Percentiles rank a stretch among this genome's conserved stretches.
phyloP scores from a whole-genome alignment of 2,797 vertebrate species.

The Menidia menidia region DNA sequence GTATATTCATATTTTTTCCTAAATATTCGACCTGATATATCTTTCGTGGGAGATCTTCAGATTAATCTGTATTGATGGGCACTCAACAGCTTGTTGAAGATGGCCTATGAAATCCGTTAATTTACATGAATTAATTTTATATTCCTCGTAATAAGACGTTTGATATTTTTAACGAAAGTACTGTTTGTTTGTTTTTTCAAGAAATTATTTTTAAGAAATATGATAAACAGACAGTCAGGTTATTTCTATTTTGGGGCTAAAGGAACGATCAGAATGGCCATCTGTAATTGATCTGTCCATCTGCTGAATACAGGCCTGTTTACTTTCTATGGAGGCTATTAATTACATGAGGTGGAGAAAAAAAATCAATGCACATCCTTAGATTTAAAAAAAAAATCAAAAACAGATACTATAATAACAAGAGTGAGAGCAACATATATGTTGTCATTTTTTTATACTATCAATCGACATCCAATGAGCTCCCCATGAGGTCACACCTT shows the following conservation, averaged over 20 bases:
- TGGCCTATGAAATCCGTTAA: background rate
- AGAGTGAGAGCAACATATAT: background rate
- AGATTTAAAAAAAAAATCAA: too few relatives aligned
- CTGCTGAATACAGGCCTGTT: too few relatives aligned
- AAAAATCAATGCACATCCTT: background rate
- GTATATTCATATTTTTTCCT: too few relatives aligned
- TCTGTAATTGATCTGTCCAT: conserved; percentile 48
- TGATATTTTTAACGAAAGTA: background rate
- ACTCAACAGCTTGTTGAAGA: background rate
- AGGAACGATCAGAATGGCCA: conserved; percentile 18
- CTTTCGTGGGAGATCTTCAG: too few relatives aligned
- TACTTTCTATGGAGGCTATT: background rate
- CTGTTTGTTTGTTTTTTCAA: background rate
- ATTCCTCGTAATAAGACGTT: background rate
- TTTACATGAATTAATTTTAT: background rate
- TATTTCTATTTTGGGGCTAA: conserved; percentile 47
- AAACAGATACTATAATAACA: too few relatives aligned
- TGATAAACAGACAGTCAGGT: conserved; percentile 8
- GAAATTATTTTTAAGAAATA: background rate
- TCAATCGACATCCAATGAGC: background rate
- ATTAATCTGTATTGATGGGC: too few relatives aligned
- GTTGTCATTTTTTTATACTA: background rate
- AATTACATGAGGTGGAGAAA: background rate
- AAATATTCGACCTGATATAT: too few relatives aligned
- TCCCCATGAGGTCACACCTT: background rate